Percentiles rank a stretch among this genome's conserved stretches.
phyloP scores from a whole-genome alignment of 1,140 invertebrate genomes.

The Acromyrmex echinatior region DNA sequence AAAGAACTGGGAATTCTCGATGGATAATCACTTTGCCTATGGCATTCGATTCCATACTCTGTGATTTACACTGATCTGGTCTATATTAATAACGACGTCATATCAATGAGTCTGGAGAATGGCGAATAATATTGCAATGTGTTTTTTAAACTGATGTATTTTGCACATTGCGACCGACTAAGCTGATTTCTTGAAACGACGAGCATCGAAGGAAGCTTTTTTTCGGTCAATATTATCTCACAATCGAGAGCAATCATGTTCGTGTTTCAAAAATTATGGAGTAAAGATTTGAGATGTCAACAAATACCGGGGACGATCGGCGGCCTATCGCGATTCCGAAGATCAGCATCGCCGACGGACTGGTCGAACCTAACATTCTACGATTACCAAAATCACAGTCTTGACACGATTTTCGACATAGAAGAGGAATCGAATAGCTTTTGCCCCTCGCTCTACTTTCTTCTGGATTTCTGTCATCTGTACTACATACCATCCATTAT shows the following conservation, averaged over 20 bases:
- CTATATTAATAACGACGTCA: slow-evolving; percentile 29
- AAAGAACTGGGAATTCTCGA: slow-evolving; percentile 29
- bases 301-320: not conserved
- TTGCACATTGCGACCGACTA: not conserved
- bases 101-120: slow-evolving; percentile 3
- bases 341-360: slow-evolving; percentile 21
- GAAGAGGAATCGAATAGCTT: slow-evolving; percentile 72
- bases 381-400: slow-evolving; percentile 36
- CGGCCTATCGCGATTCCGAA: slow-evolving; percentile 22
- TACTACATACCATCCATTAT: slow-evolving; percentile 88
- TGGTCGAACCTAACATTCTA: slow-evolving; percentile 51
- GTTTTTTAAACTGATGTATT: not conserved
- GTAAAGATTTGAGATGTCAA: not conserved
- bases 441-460: slow-evolving; percentile 80
- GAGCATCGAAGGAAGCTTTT: not conserved
- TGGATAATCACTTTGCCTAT: not conserved
- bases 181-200: not conserved
- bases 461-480: slow-evolving; percentile 86
- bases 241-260: slow-evolving; percentile 14
- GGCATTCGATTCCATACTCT: not conserved
- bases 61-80: not conserved
- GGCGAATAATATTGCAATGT: slow-evolving; percentile 24
- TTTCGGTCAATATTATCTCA: not conserved
- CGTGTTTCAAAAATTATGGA: slow-evolving; percentile 13
- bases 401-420: not conserved